A percentile compares a stretch with the other conserved stretches of the same genome.
Conservation (phyloP, 2,797 vertebrate genomes). For the Myotis vivesi region DNA sequence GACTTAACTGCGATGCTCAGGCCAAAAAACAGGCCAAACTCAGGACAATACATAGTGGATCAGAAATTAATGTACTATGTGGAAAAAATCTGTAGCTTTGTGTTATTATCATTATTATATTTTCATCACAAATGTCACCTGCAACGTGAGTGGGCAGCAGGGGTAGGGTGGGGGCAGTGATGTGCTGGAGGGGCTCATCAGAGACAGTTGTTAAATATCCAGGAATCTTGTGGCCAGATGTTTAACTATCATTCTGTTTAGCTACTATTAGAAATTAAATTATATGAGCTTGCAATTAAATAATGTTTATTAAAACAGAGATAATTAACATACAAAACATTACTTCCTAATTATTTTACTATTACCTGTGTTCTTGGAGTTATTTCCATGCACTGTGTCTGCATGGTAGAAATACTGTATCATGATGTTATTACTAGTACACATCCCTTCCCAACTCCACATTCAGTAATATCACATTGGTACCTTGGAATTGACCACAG, state of each 20-base stretch:
- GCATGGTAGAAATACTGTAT: neutral
- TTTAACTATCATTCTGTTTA: neutral
- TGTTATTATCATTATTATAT: neutral
- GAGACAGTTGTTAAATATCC: neutral
- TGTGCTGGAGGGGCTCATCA: neutral
- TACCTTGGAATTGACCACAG: neutral
- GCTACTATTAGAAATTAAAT: neutral
- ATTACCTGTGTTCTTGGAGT: neutral
- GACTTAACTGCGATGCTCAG: neutral
- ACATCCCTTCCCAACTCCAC: neutral
- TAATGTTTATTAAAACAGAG: neutral
- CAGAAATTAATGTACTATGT: neutral
- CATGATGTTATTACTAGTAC: neutral
- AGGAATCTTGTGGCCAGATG: neutral
- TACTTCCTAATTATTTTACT: neutral
- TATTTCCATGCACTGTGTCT: neutral
- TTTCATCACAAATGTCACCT: neutral
- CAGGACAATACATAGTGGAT: neutral
- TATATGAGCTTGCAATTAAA: neutral
- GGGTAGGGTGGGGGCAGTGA: too few species aligned
- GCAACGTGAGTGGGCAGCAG: neutral
- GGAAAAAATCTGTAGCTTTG: neutral
- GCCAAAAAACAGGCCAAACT: neutral
- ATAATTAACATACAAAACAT: neutral
- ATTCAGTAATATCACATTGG: neutral